Evolutionary conservation across 1,140 invertebrate species (phyloP).

Genomic region (Heliothis virescens): DNA sequence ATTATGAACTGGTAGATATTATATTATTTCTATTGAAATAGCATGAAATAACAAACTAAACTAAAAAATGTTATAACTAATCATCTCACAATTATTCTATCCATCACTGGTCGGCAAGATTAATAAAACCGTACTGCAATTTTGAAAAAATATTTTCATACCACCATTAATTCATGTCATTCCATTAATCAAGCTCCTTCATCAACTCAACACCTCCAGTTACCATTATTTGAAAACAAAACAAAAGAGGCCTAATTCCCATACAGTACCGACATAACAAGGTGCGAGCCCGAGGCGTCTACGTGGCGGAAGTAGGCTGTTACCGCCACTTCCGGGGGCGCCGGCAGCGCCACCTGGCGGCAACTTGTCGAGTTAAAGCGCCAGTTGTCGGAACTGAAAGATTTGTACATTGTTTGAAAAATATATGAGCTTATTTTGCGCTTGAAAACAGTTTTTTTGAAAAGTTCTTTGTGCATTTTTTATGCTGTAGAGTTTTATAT

Average conservation of each 20-base stretch:
- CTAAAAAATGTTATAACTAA: no score
- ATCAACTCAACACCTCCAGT: constrained; percentile 8
- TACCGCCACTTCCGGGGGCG: constrained; percentile 62
- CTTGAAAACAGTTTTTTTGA: constrained; percentile 18
- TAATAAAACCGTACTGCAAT: not conserved
- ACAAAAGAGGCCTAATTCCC: constrained; percentile 52
- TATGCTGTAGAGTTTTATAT: not conserved
- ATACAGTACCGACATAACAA: constrained; percentile 43
- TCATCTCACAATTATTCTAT: no score
- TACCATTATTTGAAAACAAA: constrained; percentile 45
- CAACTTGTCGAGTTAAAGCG: constrained; percentile 56
- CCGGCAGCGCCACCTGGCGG: constrained; percentile 56
- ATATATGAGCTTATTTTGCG: constrained; percentile 44
- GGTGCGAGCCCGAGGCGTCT: constrained; percentile 57
- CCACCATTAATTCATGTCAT: no score
- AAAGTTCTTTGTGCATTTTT: not conserved
- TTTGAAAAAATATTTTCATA: no score
- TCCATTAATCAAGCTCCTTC: no score
- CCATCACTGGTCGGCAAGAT: no score
- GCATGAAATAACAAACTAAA: no score
- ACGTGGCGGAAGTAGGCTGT: constrained; percentile 67
- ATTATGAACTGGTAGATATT: no score
- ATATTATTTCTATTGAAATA: no score
- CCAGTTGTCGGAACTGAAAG: constrained; percentile 38
- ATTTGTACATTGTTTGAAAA: constrained; percentile 48